Conservation (phyloP, 2,888 invertebrate species). For the Steromphala cineraria region DNA sequence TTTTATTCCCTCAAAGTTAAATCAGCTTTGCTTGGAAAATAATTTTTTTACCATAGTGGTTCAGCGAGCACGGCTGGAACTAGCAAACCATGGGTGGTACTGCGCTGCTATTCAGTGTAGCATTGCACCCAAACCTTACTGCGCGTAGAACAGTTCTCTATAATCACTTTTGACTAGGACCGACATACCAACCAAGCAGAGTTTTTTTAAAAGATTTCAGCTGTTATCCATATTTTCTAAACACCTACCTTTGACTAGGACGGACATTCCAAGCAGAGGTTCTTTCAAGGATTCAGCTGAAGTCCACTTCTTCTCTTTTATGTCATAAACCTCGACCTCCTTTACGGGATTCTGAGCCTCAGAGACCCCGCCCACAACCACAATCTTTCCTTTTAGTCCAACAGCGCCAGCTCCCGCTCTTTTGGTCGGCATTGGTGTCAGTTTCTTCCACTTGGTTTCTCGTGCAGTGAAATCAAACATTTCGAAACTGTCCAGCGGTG, state of each 20-base stretch:
- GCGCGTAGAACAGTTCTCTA: no score
- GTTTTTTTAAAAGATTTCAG: no score
- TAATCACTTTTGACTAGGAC: no score
- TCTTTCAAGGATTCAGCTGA: conserved; percentile 56
- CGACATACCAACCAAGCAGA: no score
- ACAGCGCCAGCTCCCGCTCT: conserved; percentile 68
- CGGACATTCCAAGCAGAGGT: conserved; percentile 68
- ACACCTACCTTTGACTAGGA: conserved; percentile 61
- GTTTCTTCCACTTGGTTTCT: conserved; percentile 58
- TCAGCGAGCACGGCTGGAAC: no score
- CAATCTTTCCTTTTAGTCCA: conserved; percentile 61
- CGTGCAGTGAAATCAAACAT: conserved; percentile 50
- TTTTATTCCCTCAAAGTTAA: no score
- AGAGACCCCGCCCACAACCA: conserved; percentile 70
- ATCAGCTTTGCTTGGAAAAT: no score
- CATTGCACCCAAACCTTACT: no score
- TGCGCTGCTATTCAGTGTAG: no score
- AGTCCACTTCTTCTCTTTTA: conserved; percentile 65
- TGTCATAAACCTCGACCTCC: conserved; percentile 69
- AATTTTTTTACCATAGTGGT: no score
- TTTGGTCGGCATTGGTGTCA: conserved; percentile 68
- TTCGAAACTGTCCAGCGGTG: conserved; percentile 70
- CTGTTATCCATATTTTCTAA: not conserved
- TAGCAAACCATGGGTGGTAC: no score
- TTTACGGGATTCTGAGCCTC: conserved; percentile 66